Conservation (phyloP, 2,888 invertebrate genomes). For the Heteromurus nitidus region DNA sequence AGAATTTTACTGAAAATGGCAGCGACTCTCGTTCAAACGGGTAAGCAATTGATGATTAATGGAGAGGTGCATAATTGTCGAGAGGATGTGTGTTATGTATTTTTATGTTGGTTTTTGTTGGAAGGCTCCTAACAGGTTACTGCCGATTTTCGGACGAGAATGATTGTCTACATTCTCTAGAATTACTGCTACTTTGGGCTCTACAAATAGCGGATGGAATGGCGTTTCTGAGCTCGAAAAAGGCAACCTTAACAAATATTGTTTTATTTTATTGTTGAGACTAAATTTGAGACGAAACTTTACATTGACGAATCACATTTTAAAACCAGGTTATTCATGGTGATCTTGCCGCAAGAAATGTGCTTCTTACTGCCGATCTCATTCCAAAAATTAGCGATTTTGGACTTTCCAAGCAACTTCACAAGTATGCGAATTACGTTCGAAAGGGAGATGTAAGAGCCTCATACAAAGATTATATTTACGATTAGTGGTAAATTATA, state of each 20-base stretch:
- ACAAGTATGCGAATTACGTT: conserved; percentile 45
- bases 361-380: conserved; percentile 32
- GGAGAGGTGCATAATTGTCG: too few species aligned
- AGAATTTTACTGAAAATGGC: not conserved
- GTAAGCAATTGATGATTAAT: not conserved
- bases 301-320: not conserved
- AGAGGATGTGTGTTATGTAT: too few species aligned
- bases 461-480: too few species aligned
- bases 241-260: not conserved
- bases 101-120: too few species aligned
- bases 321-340: conserved; percentile 38
- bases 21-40: not conserved
- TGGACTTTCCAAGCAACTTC: conserved; percentile 41
- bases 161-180: conserved; percentile 10
- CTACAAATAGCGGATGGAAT: conserved; percentile 48
- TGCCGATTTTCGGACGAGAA: conserved; percentile 12
- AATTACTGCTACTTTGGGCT: conserved; percentile 34
- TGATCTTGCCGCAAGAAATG: conserved; percentile 51
- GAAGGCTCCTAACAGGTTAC: conserved; percentile 1
- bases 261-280: not conserved
- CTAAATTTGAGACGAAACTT: too few species aligned
- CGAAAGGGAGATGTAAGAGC: conserved; percentile 33
- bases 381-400: conserved; percentile 50
- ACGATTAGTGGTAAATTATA: too few species aligned
- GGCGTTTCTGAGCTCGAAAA: conserved; percentile 38